These are phyloP conservation scores for Sinocyclocheilus anshuiensis DNA, from an alignment of 2,113 vertebrate genomes.

Conservation along the genomic window DNA sequence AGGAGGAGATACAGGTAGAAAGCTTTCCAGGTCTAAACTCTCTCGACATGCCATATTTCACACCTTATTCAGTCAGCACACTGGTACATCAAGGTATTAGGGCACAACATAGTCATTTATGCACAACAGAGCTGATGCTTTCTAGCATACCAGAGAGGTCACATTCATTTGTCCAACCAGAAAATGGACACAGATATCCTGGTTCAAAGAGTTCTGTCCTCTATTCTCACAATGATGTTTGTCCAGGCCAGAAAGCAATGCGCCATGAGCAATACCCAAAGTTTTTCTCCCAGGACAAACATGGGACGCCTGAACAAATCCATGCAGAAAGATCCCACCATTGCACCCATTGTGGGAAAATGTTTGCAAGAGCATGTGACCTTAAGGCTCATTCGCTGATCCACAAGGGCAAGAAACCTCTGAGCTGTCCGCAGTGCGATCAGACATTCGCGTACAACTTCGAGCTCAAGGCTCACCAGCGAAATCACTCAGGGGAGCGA, in stretches of 20 bases:
- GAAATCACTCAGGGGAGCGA: constrained; percentile 53
- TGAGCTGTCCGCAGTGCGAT: constrained; percentile 49
- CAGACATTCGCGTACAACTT: constrained; percentile 50
- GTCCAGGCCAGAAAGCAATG: constrained; percentile 51
- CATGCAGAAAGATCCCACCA: constrained; percentile 40
- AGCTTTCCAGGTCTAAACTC: constrained; percentile 56
- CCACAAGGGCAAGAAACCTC: constrained; percentile 49
- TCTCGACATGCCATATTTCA: constrained; percentile 57
- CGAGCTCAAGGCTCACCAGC: constrained; percentile 52
- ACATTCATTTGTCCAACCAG: constrained; percentile 42
- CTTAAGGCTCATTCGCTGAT: constrained; percentile 56
- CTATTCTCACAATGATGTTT: constrained; percentile 38
- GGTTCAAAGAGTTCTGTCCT: constrained; percentile 38
- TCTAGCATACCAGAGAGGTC: constrained; percentile 45
- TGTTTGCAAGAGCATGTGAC: constrained; percentile 49
- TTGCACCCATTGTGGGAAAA: constrained; percentile 46
- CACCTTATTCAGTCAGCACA: constrained; percentile 57
- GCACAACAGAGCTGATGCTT: constrained; percentile 42
- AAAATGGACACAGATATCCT: constrained; percentile 42
- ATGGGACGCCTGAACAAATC: constrained; percentile 14
- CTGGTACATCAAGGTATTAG: constrained; percentile 47
- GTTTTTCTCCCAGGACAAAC: constrained; percentile 38
- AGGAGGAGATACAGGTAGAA: constrained; percentile 61
- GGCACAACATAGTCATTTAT: constrained; percentile 45
- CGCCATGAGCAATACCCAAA: constrained; percentile 30